These are phyloP conservation scores for Apogon talboti DNA, from an alignment of 2,797 vertebrate species.

Conservation along the genomic window DNA sequence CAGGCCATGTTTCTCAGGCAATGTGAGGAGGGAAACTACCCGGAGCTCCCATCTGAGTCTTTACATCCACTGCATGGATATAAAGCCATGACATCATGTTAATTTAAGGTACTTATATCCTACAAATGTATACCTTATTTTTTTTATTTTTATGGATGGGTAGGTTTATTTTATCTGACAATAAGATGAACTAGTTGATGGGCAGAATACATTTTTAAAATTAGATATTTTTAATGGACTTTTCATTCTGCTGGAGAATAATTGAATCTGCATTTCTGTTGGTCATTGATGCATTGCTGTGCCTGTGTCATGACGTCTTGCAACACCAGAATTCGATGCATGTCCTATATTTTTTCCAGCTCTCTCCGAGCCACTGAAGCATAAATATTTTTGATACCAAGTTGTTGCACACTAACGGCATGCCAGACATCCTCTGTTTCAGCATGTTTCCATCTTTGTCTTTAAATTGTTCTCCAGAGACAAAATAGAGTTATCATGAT, in stretches of 20 bases:
- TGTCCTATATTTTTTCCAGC: constrained; percentile 3
- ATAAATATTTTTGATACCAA: constrained; percentile 58
- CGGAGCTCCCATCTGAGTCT: constrained; percentile 40
- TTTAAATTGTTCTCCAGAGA: constrained; percentile 42
- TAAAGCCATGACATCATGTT: constrained; percentile 44
- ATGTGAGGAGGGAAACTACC: constrained; percentile 56
- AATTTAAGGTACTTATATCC: constrained; percentile 15
- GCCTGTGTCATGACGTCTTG: constrained; percentile 11
- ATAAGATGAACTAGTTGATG: not conserved
- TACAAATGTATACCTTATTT: constrained; percentile 8
- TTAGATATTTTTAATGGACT: not conserved
- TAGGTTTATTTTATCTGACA: constrained; percentile 1
- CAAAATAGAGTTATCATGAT: constrained; percentile 46
- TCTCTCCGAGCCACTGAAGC: constrained; percentile 50
- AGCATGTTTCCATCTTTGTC: constrained; percentile 50
- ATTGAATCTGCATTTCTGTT: constrained; percentile 10
- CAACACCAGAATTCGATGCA: constrained; percentile 2
- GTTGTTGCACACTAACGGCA: constrained; percentile 29
- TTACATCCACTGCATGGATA: constrained; percentile 44
- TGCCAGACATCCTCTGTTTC: constrained; percentile 47
- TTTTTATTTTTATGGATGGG: constrained; percentile 8
- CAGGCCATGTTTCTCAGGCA: constrained; percentile 68
- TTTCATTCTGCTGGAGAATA: constrained; percentile 5
- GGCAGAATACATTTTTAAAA: constrained; percentile 2
- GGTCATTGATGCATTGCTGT: constrained; percentile 12